phyloP scores from a whole-genome alignment of 2,113 vertebrate species.

The Carassius auratus region DNA sequence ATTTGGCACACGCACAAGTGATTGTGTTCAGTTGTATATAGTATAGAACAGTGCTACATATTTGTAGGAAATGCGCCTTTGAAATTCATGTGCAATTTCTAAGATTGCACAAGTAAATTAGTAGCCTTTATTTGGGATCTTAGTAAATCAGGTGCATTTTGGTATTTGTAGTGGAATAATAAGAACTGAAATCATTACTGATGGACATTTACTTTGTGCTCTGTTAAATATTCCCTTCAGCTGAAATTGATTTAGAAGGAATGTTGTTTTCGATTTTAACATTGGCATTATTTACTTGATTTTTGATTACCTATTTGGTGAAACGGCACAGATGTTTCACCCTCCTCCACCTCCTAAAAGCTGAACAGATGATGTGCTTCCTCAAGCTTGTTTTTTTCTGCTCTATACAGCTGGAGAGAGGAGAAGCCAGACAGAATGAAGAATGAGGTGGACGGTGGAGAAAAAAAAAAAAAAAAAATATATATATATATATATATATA shows the following conservation, averaged over 20 bases:
- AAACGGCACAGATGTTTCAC: conserved; percentile 49
- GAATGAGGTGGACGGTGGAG: neutral
- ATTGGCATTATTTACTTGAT: conserved; percentile 38
- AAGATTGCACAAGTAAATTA: neutral
- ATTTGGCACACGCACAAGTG: neutral
- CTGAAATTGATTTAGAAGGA: neutral
- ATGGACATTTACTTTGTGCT: conserved; percentile 2
- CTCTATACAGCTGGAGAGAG: conserved; percentile 39
- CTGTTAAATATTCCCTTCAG: neutral
- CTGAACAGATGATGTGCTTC: conserved; percentile 47
- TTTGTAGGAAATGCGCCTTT: neutral
- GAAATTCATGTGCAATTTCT: neutral
- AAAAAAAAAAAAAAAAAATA: too few species aligned
- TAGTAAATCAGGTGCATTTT: neutral
- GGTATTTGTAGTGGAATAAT: neutral
- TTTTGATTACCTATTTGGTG: conserved; percentile 49
- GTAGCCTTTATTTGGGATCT: neutral
- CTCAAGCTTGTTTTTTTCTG: conserved; percentile 40
- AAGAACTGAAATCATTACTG: neutral
- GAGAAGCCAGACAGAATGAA: neutral
- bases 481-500: conserved; percentile 6
- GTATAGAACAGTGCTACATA: neutral
- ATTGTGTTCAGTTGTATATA: neutral
- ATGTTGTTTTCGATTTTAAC: neutral
- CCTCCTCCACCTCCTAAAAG: conserved; percentile 37